Base-by-base conservation (phyloP, 1,140 invertebrate genomes). In the Trachelipus rathkii region DNA sequence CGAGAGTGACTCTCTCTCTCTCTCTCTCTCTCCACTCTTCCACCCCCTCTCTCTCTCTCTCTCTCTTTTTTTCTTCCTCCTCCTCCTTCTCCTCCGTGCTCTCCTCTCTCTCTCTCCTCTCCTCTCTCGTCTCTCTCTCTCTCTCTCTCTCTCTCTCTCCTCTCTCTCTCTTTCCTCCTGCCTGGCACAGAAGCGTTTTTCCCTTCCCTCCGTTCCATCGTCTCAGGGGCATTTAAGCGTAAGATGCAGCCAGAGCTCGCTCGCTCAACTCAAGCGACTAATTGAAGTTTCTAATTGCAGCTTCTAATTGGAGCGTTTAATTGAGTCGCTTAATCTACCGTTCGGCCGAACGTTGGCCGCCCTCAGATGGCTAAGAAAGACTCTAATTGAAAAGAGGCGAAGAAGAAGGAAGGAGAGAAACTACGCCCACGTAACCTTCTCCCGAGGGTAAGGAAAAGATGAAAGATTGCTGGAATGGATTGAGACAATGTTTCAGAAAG, bases 241-340 rank as follows among this genome's bases (percentile, higher is more conserved):
- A 60, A 60, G 50, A 60, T 60, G 50, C 50, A 60, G 50, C 50
- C 50, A 60, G 50, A 19, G 50, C 50, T 33, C 33, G 33, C 33
- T 33, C 33, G 50, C 50, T 60, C 19, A 60, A 60, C 50, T 60
- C 50, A 8, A 60, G 50, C 50, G 50, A 15, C 50, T 60, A 60
- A 60, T 60, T 60, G 50, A 60, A 60, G 50, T 60, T 13, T 60
- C 50, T 60, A 60, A 60, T 60, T 60, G 50, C 50, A 60, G 50
- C 50, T 60, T 60, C 50, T 60, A 60, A 60, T 60, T 60, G 50
- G 50, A 60, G 50, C 50, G 50, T 60, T 60, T 60, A 60, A 60
- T 60, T 60, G 50, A 60, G 50, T 60, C 50, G 50, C 50, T 60
- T 60, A 60, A 60, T 60, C 50, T 19, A 60, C 50, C 50, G 19